Evolutionary conservation across 1,140 invertebrate species (phyloP), one percentile per base, ranked within the genome.

Genomic region (Elymnias hypermnestra): DNA sequence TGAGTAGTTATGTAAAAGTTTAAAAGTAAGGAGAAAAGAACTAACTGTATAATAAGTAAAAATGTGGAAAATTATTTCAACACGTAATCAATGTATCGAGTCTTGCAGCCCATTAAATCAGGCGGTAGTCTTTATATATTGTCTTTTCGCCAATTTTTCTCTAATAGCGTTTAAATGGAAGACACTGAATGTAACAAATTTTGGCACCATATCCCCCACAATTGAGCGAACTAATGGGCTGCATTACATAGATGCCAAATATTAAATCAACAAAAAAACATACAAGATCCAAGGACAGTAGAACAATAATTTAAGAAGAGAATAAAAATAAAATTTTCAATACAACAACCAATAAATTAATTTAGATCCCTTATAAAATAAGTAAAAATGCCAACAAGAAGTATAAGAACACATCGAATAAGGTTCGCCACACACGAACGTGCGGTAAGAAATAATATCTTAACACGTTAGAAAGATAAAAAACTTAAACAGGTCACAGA

Each of bases 281-380:
- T 52, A 72, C 51, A 58, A 63, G 63, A 69, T 67, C 63, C 54
- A 62, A 63, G 59, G 58, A 72, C 33, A 70, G 55, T 71, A 76
- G 60, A 74, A 72, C 59, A 81, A 84, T 78, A 83, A 82, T 82
- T 79, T 79, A 79, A 73, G 62, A 79, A 72, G 62, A 70, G 71
- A 72, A 67, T 77, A 77, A 77, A 67, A 79, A 77, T 77, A 72
- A 82, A 83, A 81, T 72, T 85, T 83, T 83, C 64, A 81, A 85
- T 83, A 76, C 72, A 85, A 85, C 75, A 85, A 85, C 82, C 79
- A 83, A 85, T 85, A 85, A 85, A 83, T 83, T 85, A 85, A 83
- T 85, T 85, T 85, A 75, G 82, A 78, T 72, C 72, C 68, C 79
- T 85, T 82, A 83, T 82, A 85, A 85, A 85, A 83, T 85, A 85